phyloP scores from a whole-genome alignment of 2,797 vertebrate species.

The Crenuchus spilurus region DNA sequence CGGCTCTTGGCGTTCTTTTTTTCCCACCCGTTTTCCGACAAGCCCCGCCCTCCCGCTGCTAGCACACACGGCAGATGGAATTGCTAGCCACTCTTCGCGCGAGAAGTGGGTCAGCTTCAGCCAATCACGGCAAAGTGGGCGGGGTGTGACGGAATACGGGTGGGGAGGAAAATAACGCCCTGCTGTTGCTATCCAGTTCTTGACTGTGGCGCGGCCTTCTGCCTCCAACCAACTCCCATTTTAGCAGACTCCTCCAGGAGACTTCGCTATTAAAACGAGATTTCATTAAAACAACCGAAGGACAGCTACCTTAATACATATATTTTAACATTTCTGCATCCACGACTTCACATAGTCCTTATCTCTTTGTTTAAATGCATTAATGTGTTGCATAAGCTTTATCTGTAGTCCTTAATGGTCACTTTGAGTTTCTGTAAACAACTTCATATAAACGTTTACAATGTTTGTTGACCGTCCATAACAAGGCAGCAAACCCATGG shows the following conservation, averaged over 20 bases:
- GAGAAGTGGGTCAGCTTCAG: neutral
- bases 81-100: neutral
- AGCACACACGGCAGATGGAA: neutral
- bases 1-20: conserved; percentile 69
- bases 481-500: too few species aligned
- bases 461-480: too few species aligned
- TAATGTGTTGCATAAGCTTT: neutral
- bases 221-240: conserved; percentile 73
- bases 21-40: neutral
- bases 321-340: neutral
- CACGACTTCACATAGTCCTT: neutral
- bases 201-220: conserved; percentile 73
- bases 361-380: neutral
- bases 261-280: conserved; percentile 39
- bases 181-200: conserved; percentile 82
- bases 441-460: too few species aligned
- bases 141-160: neutral
- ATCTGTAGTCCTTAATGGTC: neutral
- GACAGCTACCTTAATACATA: conserved; percentile 6
- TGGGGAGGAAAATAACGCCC: neutral
- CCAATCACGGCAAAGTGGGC: neutral
- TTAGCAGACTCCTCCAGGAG: conserved; percentile 67
- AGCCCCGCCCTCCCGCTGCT: neutral
- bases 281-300: conserved; percentile 1
- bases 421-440: neutral